Percentiles rank a stretch among this genome's conserved stretches.
Evolutionary conservation across 2,888 invertebrate species (phyloP).

Genomic region (Tineola bisselliella): DNA sequence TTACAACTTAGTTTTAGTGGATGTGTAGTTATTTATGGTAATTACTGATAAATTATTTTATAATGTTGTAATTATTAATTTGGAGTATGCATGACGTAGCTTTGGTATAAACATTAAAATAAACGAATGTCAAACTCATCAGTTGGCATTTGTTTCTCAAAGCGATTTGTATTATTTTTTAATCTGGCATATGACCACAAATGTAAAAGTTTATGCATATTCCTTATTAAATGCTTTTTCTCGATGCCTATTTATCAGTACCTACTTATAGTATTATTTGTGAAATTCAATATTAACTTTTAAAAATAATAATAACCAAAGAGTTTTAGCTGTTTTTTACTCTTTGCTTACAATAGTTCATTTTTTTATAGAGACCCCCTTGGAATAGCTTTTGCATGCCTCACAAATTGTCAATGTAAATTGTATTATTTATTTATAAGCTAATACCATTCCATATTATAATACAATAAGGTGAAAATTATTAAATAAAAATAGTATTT

Average conservation of each 20-base stretch:
- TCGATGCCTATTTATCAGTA: not conserved
- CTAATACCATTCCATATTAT: conserved; percentile 55
- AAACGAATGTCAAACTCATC: too few relatives aligned
- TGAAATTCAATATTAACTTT: not conserved
- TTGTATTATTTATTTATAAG: conserved; percentile 44
- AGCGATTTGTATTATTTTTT: too few relatives aligned
- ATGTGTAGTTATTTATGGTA: not conserved
- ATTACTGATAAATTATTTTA: not conserved
- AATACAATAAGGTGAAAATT: conserved; percentile 1
- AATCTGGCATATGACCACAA: too few relatives aligned
- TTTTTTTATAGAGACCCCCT: too few relatives aligned
- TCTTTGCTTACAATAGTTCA: not conserved
- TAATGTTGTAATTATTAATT: not conserved
- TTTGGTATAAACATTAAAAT: too few relatives aligned
- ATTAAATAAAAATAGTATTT: conserved; percentile 30
- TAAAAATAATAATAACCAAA: not conserved
- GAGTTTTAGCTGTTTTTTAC: not conserved
- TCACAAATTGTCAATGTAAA: conserved; percentile 20
- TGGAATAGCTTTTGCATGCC: conserved; percentile 34
- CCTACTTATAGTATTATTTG: not conserved
- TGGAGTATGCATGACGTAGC: not conserved
- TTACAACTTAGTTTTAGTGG: conserved; percentile 4
- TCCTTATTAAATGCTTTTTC: not conserved
- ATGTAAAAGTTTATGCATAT: not conserved
- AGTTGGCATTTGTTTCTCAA: too few relatives aligned